Percentiles rank a stretch among this genome's conserved stretches.
Conservation (phyloP, 1,140 invertebrate genomes). For the Drosophila oshimai region DNA sequence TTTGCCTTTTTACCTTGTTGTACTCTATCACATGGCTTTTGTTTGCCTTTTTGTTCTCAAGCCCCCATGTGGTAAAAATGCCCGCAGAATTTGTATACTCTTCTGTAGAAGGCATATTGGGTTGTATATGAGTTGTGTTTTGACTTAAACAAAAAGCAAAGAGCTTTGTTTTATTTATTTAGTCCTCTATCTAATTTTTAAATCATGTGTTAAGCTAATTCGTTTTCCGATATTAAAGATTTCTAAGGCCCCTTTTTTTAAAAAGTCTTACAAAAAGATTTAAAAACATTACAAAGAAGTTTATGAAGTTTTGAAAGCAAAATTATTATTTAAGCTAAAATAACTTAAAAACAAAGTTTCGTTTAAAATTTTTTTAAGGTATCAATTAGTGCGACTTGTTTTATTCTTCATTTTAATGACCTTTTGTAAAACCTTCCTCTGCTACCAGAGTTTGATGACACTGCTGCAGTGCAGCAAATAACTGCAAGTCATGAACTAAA, state of each 20-base stretch:
- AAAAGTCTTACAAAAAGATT: too few species aligned
- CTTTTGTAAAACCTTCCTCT: background rate
- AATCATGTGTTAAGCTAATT: too few species aligned
- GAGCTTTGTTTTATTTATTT: too few species aligned
- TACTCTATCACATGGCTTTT: conserved; percentile 26
- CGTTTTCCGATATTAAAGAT: too few species aligned
- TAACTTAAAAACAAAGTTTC: background rate
- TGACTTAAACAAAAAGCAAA: too few species aligned
- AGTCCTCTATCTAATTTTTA: too few species aligned
- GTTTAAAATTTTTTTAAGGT: background rate
- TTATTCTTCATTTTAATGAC: background rate
- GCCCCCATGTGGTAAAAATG: conserved; percentile 12
- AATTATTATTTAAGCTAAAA: too few species aligned
- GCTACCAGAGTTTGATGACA: conserved; percentile 15
- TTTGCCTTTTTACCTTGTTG: conserved; percentile 30
- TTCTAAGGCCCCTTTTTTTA: too few species aligned
- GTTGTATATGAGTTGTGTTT: background rate
- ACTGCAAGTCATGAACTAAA: conserved; percentile 62
- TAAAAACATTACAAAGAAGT: too few species aligned
- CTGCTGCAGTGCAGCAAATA: conserved; percentile 22
- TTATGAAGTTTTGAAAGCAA: too few species aligned
- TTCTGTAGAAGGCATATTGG: background rate
- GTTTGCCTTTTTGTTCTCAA: conserved; percentile 17
- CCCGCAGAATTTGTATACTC: conserved; percentile 13
- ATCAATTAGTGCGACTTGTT: background rate